Evolutionary conservation across 2,113 vertebrate species (phyloP).

Genomic region (Mystacornis crossleyi): DNA sequence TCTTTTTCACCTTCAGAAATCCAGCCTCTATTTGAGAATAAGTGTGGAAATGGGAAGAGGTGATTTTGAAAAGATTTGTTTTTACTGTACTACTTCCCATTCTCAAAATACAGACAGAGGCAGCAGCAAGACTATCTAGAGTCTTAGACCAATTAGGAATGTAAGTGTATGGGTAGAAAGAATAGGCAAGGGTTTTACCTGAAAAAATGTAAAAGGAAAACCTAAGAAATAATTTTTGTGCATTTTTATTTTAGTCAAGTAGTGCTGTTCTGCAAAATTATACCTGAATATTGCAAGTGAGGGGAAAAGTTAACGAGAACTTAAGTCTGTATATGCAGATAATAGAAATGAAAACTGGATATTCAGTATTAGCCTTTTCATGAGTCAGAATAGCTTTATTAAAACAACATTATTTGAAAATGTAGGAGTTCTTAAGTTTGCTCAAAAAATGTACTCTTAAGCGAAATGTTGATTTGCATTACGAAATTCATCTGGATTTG

Average conservation of each 20-base stretch:
- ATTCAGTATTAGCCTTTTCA: background rate
- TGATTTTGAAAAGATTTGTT: background rate
- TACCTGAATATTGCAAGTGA: background rate
- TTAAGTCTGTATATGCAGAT: background rate
- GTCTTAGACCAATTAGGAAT: background rate
- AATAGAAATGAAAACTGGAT: background rate
- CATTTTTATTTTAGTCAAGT: background rate
- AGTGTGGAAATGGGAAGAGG: background rate
- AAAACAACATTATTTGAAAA: background rate
- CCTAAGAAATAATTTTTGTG: background rate
- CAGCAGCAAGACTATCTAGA: background rate
- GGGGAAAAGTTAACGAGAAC: background rate
- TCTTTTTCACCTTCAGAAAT: background rate
- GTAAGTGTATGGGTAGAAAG: background rate
- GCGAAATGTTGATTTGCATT: slow-evolving; percentile 51
- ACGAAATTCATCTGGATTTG: slow-evolving; percentile 22
- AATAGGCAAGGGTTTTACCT: background rate
- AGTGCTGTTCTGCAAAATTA: background rate
- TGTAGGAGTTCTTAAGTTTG: slow-evolving; percentile 5
- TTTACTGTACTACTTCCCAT: background rate
- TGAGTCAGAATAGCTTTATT: background rate
- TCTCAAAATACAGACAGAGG: background rate
- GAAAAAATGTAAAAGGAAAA: background rate
- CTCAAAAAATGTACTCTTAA: slow-evolving; percentile 43
- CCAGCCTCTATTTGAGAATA: background rate